Base-by-base conservation (phyloP, 2,113 vertebrate species). In the Martes martes region DNA sequence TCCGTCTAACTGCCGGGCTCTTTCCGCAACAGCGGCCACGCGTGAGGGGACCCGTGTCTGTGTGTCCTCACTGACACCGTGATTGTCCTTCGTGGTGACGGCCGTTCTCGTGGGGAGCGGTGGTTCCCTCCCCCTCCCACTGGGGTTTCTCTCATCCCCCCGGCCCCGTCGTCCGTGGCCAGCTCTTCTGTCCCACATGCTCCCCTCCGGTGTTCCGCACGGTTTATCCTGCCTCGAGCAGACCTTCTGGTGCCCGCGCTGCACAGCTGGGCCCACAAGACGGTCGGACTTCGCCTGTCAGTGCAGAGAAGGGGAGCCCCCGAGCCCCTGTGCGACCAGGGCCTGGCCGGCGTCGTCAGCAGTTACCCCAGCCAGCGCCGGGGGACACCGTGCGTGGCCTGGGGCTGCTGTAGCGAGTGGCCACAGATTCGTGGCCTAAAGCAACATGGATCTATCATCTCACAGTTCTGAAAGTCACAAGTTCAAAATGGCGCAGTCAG, bases 61-160 rank as follows among this genome's bases (percentile, higher is more conserved):
- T 47, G 3, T 6, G 10, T 67, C 83, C n/a, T 67, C 8, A 0
- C 6, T 24, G n/a, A 16, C 52, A 2, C 78, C 11, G 18, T 36
- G 42, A 69, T 7, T 7, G 45, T n/a, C 80, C 80, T 28, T 47
- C 15, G 21, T 21, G 11, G 9, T 23, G 28, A 36, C 0, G 15
- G 15, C 92, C 4, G 0, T 57, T 61, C 59, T 69, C 1, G 0
- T 47, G 39, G 4, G 11, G 11, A 9, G 47, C 3, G 0, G 47
- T 2, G 50, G 59, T 16, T 33, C 33, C 24, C 16, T 39, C 28
- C 7, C 21, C n/a, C 26, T 42, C 3, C n/a, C 23, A 16, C 26
- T 18, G 31, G 36, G 36, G 18, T 4, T n/a, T 19, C 47, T 45
- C 31, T 26, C 0, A 0, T 33, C 24, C 73, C 73, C 81, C 31